Conservation (phyloP, 2,888 invertebrate genomes). For the Eustalomyia histrio region DNA sequence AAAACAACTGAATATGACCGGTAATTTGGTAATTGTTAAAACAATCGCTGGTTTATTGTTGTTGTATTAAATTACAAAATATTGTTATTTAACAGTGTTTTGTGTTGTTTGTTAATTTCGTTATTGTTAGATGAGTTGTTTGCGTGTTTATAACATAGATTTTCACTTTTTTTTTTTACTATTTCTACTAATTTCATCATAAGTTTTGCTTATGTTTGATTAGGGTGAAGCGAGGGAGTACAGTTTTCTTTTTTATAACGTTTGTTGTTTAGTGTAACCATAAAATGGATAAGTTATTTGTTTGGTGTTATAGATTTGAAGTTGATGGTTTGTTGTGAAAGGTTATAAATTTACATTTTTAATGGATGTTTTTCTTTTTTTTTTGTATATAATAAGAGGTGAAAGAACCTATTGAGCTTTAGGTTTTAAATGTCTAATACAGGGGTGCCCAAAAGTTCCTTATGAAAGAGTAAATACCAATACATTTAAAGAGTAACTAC, state of each 20-base stretch:
- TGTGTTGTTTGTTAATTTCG: neutral
- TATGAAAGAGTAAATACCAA: too few species aligned
- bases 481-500: too few species aligned
- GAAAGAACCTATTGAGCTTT: too few species aligned
- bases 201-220: neutral
- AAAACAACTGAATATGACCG: conserved; percentile 46
- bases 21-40: conserved; percentile 63
- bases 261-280: conserved; percentile 21
- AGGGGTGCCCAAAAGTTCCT: too few species aligned
- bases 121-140: conserved; percentile 56
- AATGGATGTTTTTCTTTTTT: too few species aligned
- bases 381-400: too few species aligned
- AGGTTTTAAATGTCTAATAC: too few species aligned
- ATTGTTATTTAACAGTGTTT: conserved; percentile 14
- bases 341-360: neutral
- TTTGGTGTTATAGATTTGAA: neutral
- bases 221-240: neutral
- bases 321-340: neutral
- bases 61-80: conserved; percentile 56
- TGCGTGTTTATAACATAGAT: conserved; percentile 56
- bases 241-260: conserved; percentile 12
- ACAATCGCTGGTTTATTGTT: conserved; percentile 35
- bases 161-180: conserved; percentile 28
- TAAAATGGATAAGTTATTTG: conserved; percentile 31
- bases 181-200: conserved; percentile 8